Base-by-base conservation (phyloP, 2,888 invertebrate genomes). In the Drosophila atroscutellata region DNA sequence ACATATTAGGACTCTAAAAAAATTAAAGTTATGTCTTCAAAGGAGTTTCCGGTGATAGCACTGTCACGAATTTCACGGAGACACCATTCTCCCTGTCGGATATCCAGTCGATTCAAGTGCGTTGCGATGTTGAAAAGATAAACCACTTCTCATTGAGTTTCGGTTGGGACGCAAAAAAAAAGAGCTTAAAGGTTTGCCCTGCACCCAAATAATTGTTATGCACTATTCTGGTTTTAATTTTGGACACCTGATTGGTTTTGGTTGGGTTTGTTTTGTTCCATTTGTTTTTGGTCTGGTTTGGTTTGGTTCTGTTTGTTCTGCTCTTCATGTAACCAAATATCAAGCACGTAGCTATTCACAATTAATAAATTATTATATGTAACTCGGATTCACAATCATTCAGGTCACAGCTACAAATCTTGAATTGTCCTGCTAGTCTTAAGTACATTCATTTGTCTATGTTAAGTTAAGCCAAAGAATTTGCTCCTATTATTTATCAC, bases 121-220 rank as follows among this genome's bases (percentile, higher is more conserved):
- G 93, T 92, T 93, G 92, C 58, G 93, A 93, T 86, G 90, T 93
- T 28, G 76, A 91, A 70, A 92, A 91, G 81, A 84, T 93, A 37
- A 85, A 86, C 36, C 86, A 91, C 66, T 75, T 93, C 76, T 82
- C 90, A 47, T 88, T 93, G 81, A 77, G 72, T 69, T 91, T 91
- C 59, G 73, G 84, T 67, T 91, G 75, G 87, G 57, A 15, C 24
- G 15, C 26, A 56, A 8, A 51, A 11, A 28, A 55, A n/a, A 58
- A 49, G 13, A 57, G 8, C 50, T 56, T 50, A 39, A 76, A 83
- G 83, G 86, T 80, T 86, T 81, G 86, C 66, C 7, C 28, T 32
- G 52, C 49, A 51, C 7, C 49, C 51, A 42, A 49, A 57, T 54
- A 39, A 26, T 57, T 52, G 39, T 45, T 57, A 11, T 39, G 28